A percentile compares a stretch with the other conserved stretches of the same genome.
These are phyloP conservation scores for Volucella inanis DNA, from an alignment of 2,888 invertebrate species.

Conservation along the genomic window DNA sequence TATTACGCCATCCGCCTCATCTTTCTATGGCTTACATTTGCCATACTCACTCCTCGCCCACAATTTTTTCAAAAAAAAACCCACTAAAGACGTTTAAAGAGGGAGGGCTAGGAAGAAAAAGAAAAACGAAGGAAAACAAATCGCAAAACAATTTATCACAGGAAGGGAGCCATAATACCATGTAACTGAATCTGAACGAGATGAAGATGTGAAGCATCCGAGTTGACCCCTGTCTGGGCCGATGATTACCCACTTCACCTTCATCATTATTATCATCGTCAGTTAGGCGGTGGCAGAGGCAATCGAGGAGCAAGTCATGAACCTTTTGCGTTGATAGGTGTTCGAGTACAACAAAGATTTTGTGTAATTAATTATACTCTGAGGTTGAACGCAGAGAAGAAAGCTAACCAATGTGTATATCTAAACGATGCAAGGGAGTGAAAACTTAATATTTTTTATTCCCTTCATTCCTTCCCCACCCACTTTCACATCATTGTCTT, in stretches of 20 bases:
- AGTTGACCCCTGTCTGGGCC: not conserved
- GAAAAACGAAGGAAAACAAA: not conserved
- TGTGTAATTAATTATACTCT: constrained; percentile 22
- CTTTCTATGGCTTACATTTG: too few relatives aligned
- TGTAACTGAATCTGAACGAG: not conserved
- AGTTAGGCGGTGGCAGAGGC: too few relatives aligned
- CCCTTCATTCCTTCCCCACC: not conserved
- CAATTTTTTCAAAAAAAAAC: too few relatives aligned
- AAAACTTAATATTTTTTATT: constrained; percentile 1
- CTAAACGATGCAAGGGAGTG: too few relatives aligned
- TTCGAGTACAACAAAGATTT: constrained; percentile 12
- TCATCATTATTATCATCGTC: too few relatives aligned
- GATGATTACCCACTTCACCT: not conserved
- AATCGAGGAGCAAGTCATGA: not conserved
- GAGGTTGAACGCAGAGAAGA: not conserved
- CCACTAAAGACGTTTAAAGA: too few relatives aligned
- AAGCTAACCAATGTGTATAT: not conserved
- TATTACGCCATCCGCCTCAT: too few relatives aligned
- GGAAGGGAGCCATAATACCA: not conserved
- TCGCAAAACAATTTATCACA: not conserved
- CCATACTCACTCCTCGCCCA: too few relatives aligned
- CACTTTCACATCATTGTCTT: not conserved
- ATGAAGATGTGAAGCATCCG: not conserved
- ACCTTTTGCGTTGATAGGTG: not conserved
- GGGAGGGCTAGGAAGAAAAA: not conserved